phyloP scores from a whole-genome alignment of 2,113 vertebrate species.

The Rhinogobius similis region DNA sequence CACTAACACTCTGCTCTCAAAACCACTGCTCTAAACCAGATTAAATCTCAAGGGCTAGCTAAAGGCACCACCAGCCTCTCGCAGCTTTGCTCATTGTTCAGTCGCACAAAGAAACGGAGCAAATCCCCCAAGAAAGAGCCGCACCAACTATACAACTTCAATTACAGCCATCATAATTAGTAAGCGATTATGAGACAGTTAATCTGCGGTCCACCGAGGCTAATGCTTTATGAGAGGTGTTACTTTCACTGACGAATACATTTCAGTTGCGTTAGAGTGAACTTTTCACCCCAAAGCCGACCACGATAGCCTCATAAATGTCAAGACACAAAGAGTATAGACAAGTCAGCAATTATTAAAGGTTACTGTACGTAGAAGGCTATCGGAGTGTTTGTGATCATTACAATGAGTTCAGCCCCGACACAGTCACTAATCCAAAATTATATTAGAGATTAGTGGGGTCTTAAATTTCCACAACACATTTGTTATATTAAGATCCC shows the following conservation, averaged over 20 bases:
- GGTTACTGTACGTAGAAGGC: constrained; percentile 1
- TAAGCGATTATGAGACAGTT: constrained; percentile 33
- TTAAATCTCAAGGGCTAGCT: not conserved
- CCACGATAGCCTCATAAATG: constrained; percentile 15
- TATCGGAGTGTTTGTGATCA: not conserved
- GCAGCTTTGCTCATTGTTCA: not conserved
- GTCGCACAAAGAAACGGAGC: not conserved
- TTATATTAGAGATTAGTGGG: not conserved
- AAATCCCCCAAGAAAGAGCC: constrained; percentile 16
- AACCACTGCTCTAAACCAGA: constrained; percentile 12
- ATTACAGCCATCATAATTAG: constrained; percentile 36
- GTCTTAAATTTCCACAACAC: not conserved
- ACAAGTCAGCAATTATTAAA: constrained; percentile 11
- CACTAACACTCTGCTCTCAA: not conserved
- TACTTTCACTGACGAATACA: constrained; percentile 18
- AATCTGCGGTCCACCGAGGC: constrained; percentile 20
- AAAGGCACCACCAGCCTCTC: not conserved
- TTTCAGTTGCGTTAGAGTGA: constrained; percentile 12
- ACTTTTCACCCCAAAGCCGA: constrained; percentile 26
- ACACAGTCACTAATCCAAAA: not conserved
- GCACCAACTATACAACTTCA: constrained; percentile 1
- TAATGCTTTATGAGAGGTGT: constrained; percentile 16
- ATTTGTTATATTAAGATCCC: not conserved
- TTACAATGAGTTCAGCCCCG: not conserved
- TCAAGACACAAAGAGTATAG: constrained; percentile 1